Evolutionary conservation across 2,113 vertebrate genomes (phyloP), one percentile per base, ranked within the genome.

Genomic region (Emydocephalus ijimae): DNA sequence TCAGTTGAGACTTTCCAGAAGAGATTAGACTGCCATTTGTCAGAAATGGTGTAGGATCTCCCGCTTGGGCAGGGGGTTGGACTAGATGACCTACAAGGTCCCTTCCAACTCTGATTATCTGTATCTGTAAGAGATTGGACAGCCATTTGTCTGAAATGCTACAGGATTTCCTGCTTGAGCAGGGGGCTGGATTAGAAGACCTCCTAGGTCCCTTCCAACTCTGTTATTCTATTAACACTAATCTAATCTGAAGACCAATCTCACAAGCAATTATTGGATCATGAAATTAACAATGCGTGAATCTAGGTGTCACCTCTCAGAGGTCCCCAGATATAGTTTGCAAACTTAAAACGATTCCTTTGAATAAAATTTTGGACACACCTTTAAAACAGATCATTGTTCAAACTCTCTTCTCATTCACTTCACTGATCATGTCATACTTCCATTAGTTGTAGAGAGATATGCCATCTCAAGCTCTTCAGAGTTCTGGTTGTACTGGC

Each of bases 401-500:
- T 81, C 15, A 21, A 81, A 23, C 7, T 14, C 24, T 57, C 48
- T 55, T 64, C 10, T 88, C 64, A 81, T 91, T 90, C 89, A 50
- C 15, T 86, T 12, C 29, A 88, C 1, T 64, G 21, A n/a, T 74
- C 85, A 6, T 45, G 91, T 81, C n/a, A 91, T 89, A 20, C 34
- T 86, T 95, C 45, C 50, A 0, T 69, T 56, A 74, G 3, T n/a
- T 69, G 85, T 57, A 48, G 85, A 74, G 12, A 64, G 34, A 20
- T 24, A 10, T n/a, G 15, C 34, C 21, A 89, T 85, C n/a, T 89
- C 4, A 3, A 23, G 48, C 0, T 52, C n/a, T 88, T 88, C 26
- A 57, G 87, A 59, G 55, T 48, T 29, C 48, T 87, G 56, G 34
- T 92, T 39, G 81, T 89, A 50, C 93, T 94, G n/a, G 34, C 45